These are phyloP conservation scores for Anableps anableps DNA, from an alignment of 2,797 vertebrate genomes.

Conservation along the genomic window DNA sequence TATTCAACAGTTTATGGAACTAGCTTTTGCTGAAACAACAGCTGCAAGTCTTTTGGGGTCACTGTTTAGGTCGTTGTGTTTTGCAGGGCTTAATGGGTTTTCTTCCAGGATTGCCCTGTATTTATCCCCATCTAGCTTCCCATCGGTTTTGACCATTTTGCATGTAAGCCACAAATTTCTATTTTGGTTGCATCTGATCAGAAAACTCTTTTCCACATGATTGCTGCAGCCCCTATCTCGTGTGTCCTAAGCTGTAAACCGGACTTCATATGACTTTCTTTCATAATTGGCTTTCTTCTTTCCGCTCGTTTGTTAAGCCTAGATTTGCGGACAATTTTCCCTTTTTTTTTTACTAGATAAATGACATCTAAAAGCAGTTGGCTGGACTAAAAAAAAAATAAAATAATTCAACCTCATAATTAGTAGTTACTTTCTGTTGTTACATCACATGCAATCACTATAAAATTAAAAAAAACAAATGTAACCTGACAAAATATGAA, in stretches of 20 bases:
- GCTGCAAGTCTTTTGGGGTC: not conserved
- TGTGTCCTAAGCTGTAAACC: not conserved
- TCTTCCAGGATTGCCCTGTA: not conserved
- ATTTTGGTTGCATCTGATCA: conserved; percentile 4
- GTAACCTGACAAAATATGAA: not conserved
- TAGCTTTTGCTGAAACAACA: not conserved
- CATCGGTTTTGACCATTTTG: not conserved
- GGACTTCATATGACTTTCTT: not conserved
- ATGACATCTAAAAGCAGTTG: not conserved
- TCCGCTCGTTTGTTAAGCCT: not conserved
- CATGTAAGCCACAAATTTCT: not conserved
- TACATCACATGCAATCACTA: not conserved
- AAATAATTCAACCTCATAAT: too few species aligned
- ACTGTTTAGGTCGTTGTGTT: not conserved
- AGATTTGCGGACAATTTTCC: not conserved
- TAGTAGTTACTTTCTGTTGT: not conserved
- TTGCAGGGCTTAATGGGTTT: not conserved
- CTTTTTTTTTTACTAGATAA: not conserved
- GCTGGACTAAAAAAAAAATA: too few species aligned
- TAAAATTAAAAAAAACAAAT: not conserved
- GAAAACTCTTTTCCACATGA: not conserved
- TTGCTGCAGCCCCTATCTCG: not conserved
- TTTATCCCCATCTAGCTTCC: not conserved
- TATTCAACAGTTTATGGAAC: not conserved
- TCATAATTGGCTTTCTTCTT: not conserved